phyloP scores from a whole-genome alignment of 1,140 invertebrate species.

The Psix sp. region DNA sequence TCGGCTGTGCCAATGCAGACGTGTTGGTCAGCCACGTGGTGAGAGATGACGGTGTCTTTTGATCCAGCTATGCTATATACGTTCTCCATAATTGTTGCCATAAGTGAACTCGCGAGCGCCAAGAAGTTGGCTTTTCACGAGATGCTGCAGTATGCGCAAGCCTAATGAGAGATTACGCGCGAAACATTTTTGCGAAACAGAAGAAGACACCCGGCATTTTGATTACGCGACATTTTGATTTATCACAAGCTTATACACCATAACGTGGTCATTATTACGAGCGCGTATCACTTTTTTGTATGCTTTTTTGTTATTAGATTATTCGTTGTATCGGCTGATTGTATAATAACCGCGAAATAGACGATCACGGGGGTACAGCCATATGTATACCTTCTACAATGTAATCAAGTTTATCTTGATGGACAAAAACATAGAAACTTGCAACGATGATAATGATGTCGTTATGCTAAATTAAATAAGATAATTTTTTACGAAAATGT shows the following conservation, averaged over 20 bases:
- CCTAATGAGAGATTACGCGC: slow-evolving; percentile 56
- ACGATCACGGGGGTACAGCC: neutral
- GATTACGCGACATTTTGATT: slow-evolving; percentile 49
- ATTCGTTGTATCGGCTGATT: slow-evolving; percentile 10
- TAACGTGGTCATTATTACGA: slow-evolving; percentile 31
- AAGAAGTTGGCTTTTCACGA: slow-evolving; percentile 23
- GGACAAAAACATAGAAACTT: neutral
- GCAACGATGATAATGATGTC: too few relatives aligned
- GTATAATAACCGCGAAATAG: slow-evolving; percentile 26
- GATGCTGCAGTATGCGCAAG: slow-evolving; percentile 19
- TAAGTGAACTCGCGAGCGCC: slow-evolving; percentile 28
- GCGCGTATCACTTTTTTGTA: slow-evolving; percentile 22
- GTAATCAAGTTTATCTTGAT: neutral
- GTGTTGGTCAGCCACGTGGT: slow-evolving; percentile 61
- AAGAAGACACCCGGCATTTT: slow-evolving; percentile 47
- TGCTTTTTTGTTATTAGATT: slow-evolving; percentile 1
- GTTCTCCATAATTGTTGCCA: slow-evolving; percentile 30
- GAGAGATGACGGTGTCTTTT: slow-evolving; percentile 61
- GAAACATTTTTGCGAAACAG: slow-evolving; percentile 36
- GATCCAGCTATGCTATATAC: slow-evolving; percentile 45
- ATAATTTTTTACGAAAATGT: too few relatives aligned
- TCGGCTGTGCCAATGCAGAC: slow-evolving; percentile 39
- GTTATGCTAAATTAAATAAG: too few relatives aligned
- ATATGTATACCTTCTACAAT: neutral
- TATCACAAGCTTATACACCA: slow-evolving; percentile 35